Percentiles rank a stretch among this genome's conserved stretches.
phyloP scores from a whole-genome alignment of 1,140 invertebrate genomes.

The Dolichoris vasculosae region DNA sequence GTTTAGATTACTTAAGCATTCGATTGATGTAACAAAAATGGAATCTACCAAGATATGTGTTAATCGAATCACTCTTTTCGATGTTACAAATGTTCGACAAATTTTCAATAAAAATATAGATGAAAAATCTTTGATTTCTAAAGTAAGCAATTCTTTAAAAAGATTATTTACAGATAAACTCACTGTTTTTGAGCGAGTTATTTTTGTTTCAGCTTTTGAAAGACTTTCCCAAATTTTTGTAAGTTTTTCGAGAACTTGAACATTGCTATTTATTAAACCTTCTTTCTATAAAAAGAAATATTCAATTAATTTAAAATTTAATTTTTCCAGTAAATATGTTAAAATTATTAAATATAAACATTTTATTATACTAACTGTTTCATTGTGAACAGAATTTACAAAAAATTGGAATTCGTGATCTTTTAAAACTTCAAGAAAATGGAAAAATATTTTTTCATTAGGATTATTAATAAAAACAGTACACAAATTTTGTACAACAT shows the following conservation, averaged over 20 bases:
- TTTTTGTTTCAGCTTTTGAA: slow-evolving; percentile 41
- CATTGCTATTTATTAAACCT: background rate
- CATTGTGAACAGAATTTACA: slow-evolving; percentile 10
- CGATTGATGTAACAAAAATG: slow-evolving; percentile 36
- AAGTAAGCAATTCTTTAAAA: slow-evolving; percentile 37
- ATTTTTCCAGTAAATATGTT: background rate
- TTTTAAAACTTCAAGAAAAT: slow-evolving; percentile 39
- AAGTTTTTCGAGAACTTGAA: slow-evolving; percentile 14
- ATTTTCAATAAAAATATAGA: slow-evolving; percentile 43
- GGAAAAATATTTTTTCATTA: slow-evolving; percentile 35
- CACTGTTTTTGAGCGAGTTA: slow-evolving; percentile 8
- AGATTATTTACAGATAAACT: slow-evolving; percentile 16
- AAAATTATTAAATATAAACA: background rate
- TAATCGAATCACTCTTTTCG: slow-evolving; percentile 48
- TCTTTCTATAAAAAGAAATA: slow-evolving; percentile 40
- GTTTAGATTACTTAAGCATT: slow-evolving; percentile 37
- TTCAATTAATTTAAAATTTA: slow-evolving; percentile 5
- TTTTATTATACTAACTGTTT: slow-evolving; percentile 32
- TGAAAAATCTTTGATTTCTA: slow-evolving; percentile 14
- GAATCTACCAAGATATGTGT: slow-evolving; percentile 38
- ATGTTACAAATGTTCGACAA: slow-evolving; percentile 16
- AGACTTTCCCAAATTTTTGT: slow-evolving; percentile 39
- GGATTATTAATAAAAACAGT: slow-evolving; percentile 38
- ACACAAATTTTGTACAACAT: slow-evolving; percentile 36
- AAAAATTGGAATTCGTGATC: slow-evolving; percentile 48